phyloP scores from a whole-genome alignment of 2,113 vertebrate genomes.

The Onychostoma macrolepis region DNA sequence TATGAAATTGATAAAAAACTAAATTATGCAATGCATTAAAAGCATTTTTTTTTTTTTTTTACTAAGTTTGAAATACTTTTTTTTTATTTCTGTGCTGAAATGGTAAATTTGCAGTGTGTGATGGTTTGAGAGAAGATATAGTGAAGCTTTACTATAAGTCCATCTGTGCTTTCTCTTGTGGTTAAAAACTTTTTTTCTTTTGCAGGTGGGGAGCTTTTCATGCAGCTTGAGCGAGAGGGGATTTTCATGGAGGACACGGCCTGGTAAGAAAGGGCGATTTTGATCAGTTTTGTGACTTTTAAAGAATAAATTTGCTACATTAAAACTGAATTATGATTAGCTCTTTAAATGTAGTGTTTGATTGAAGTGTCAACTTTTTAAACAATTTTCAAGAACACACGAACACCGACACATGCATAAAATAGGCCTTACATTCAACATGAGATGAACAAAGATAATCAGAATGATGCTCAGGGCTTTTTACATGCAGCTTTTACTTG shows the following conservation, averaged over 20 bases:
- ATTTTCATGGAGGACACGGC: slow-evolving; percentile 99
- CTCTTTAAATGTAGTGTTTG: background rate
- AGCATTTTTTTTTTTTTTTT: too few relatives aligned
- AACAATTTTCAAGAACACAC: background rate
- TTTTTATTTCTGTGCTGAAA: background rate
- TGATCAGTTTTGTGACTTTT: background rate
- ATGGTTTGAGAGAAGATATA: background rate
- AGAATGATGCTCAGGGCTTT: slow-evolving; percentile 56
- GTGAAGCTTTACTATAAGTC: background rate
- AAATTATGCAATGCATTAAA: too few relatives aligned
- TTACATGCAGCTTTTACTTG: slow-evolving; percentile 92
- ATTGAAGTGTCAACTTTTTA: background rate
- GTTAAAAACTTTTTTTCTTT: slow-evolving; percentile 21
- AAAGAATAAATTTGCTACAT: background rate
- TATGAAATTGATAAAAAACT: too few relatives aligned
- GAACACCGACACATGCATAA: slow-evolving; percentile 25
- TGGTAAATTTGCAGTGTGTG: background rate
- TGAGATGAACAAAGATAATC: slow-evolving; percentile 42
- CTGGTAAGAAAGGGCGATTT: slow-evolving; percentile 80
- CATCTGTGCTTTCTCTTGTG: background rate
- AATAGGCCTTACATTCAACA: slow-evolving; percentile 9
- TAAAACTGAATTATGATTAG: background rate
- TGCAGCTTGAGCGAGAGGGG: slow-evolving; percentile 97
- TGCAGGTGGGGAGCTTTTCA: slow-evolving; percentile 97
- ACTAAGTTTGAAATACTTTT: background rate